Conservation (phyloP, 2,797 vertebrate species). For the Sebastes trivittatus region DNA sequence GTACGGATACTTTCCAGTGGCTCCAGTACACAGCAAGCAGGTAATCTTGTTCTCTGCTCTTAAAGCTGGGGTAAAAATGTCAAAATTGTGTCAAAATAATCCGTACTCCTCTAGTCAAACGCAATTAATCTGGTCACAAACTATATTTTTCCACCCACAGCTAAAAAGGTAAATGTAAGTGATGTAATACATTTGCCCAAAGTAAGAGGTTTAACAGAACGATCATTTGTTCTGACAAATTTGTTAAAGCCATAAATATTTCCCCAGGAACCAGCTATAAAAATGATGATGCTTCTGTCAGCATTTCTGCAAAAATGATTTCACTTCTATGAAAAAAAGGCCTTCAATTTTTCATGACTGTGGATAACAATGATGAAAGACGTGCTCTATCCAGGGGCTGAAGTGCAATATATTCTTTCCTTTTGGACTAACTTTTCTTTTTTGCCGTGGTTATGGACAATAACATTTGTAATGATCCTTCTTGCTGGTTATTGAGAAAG, state of each 20-base stretch:
- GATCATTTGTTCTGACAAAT: slow-evolving; percentile 55
- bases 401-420: slow-evolving; percentile 35
- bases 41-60: not conserved
- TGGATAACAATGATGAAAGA: slow-evolving; percentile 64
- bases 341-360: slow-evolving; percentile 59
- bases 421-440: slow-evolving; percentile 59
- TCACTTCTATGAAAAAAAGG: slow-evolving; percentile 37
- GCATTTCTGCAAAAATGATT: slow-evolving; percentile 56
- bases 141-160: not conserved
- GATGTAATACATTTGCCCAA: slow-evolving; percentile 22
- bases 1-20: not conserved
- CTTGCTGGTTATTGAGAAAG: slow-evolving; percentile 51
- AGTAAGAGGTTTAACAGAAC: slow-evolving; percentile 28
- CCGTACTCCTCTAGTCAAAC: not conserved
- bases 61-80: not conserved
- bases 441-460: slow-evolving; percentile 63
- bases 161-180: slow-evolving; percentile 24
- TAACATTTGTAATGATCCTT: slow-evolving; percentile 58
- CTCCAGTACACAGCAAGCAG: not conserved
- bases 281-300: slow-evolving; percentile 58
- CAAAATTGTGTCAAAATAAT: not conserved
- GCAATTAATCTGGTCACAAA: not conserved
- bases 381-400: slow-evolving; percentile 8
- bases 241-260: slow-evolving; percentile 55
- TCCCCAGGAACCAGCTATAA: slow-evolving; percentile 27